Evolutionary conservation across 2,113 vertebrate species (phyloP), one percentile per base, ranked within the genome.

Genomic region (Macquaria ambigua): DNA sequence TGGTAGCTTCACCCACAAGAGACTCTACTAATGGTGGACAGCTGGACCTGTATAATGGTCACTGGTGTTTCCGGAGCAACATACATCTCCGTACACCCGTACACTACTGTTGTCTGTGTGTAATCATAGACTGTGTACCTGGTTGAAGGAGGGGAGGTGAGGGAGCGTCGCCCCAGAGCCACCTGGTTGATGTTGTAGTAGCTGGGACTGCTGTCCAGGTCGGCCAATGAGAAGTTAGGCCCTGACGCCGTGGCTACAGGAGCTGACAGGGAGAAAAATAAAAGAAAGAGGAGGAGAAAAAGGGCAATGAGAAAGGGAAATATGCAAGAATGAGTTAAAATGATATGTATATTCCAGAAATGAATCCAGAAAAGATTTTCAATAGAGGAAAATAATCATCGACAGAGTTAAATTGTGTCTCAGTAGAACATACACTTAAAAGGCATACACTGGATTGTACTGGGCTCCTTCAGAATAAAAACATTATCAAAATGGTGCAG

Each of bases 161-260:
- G 96, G 68, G 97, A 96, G 82, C 97, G 95, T 75, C 97, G 95
- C 31, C 97, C 96, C 84, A 98, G 94, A 87, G 97, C 95, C 89
- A 97, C 96, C 89, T 96, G 97, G 96, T 97, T 98, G 90, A 97
- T 98, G 95, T 97, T 97, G 95, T 98, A 98, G 95, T 97, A 98
- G 88, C 97, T 97, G 77, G 97, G 97, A 87, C 96, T 97, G 93
- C 97, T 98, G 94, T 98, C 97, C 95, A 98, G 95, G 90, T 98
- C 97, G 1, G 97, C 97, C 96, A 98, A 93, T 68, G 97, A 98
- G 95, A 98, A 98, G 94, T 98, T 98, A 77, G 97, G 97, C 82
- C 97, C 97, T 53, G 97, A 96, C 15, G 97, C 97, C 9, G 97
- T 98, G 9, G 97, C 97, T 89, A 98, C 97, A 31, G 97, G 97